These are phyloP conservation scores for Ovibos moschatus DNA, from an alignment of 2,113 vertebrate species.

Conservation along the genomic window DNA sequence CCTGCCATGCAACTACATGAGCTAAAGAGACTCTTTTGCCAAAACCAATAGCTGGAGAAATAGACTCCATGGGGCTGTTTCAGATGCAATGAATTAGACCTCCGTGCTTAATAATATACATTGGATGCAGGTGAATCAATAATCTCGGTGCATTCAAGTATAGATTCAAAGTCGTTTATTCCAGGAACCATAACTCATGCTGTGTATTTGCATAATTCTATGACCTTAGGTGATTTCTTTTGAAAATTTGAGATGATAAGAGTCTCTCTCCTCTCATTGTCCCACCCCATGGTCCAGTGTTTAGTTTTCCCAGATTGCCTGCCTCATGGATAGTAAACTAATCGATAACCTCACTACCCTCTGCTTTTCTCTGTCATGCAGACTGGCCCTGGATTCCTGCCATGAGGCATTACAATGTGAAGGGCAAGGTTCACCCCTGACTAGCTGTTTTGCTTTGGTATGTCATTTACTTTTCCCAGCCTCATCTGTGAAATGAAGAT, in stretches of 20 bases:
- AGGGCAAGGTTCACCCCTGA: not conserved
- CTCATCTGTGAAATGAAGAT: not conserved
- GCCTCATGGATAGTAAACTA: not conserved
- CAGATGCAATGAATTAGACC: slow-evolving; percentile 45
- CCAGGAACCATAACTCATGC: not conserved
- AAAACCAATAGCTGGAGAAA: not conserved
- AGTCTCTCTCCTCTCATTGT: not conserved
- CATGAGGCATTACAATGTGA: not conserved
- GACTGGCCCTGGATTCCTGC: not conserved
- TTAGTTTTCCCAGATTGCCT: not conserved
- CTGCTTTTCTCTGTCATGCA: not conserved
- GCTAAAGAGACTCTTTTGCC: not conserved
- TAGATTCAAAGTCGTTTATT: slow-evolving; percentile 26
- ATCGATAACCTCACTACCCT: not conserved
- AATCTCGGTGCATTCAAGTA: slow-evolving; percentile 21
- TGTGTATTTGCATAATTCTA: slow-evolving; percentile 13
- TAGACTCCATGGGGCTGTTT: not conserved
- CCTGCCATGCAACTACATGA: not conserved
- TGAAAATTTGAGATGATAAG: not conserved
- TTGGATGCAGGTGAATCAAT: not conserved
- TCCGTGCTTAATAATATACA: slow-evolving; percentile 27
- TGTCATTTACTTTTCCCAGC: not conserved
- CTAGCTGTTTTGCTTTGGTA: not conserved
- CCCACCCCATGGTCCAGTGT: not conserved
- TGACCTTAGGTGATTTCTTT: not conserved